Percentiles rank a stretch among this genome's conserved stretches.
These are phyloP conservation scores for Chondrosia reniformis DNA, from an alignment of 37 sponge, comb jelly and placozoan genomes.

Conservation along the genomic window DNA sequence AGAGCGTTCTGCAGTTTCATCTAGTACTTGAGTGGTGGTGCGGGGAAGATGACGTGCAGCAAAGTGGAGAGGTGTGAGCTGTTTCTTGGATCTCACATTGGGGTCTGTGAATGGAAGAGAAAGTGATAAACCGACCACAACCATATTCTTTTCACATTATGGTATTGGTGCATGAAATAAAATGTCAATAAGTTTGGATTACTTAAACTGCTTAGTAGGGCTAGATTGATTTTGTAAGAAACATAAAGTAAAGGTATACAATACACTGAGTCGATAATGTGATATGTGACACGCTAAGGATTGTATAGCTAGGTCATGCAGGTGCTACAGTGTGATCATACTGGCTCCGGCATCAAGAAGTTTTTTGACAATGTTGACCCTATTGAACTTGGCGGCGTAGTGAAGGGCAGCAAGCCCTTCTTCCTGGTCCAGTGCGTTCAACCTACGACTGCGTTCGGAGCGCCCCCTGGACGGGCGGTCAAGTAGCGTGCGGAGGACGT, in stretches of 20 bases:
- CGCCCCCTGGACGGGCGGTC: not conserved
- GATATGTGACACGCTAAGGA: too few relatives aligned
- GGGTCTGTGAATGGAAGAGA: not conserved
- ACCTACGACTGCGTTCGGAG: not conserved
- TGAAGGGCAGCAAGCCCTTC: slow-evolving; percentile 69
- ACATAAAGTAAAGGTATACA: too few relatives aligned
- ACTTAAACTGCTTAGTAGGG: too few relatives aligned
- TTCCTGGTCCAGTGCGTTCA: slow-evolving; percentile 36
- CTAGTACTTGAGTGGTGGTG: too few relatives aligned
- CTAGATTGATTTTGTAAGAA: too few relatives aligned
- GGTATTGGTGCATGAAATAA: too few relatives aligned
- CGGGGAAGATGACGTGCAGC: slow-evolving; percentile 69
- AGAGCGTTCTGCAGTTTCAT: slow-evolving; percentile 17
- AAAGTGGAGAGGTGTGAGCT: slow-evolving; percentile 81
- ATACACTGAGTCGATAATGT: too few relatives aligned
- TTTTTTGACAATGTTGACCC: slow-evolving; percentile 42
- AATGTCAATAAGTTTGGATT: too few relatives aligned
- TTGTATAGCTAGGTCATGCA: too few relatives aligned
- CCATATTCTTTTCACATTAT: too few relatives aligned
- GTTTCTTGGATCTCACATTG: slow-evolving; percentile 22
- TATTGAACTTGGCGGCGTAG: slow-evolving; percentile 88
- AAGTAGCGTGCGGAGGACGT: slow-evolving; percentile 45
- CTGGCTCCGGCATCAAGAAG: slow-evolving; percentile 44
- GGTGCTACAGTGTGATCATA: not conserved
- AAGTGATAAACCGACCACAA: too few relatives aligned